These are phyloP conservation scores for Stenoptilia bipunctidactyla DNA, from an alignment of 2,888 invertebrate genomes.

Conservation along the genomic window DNA sequence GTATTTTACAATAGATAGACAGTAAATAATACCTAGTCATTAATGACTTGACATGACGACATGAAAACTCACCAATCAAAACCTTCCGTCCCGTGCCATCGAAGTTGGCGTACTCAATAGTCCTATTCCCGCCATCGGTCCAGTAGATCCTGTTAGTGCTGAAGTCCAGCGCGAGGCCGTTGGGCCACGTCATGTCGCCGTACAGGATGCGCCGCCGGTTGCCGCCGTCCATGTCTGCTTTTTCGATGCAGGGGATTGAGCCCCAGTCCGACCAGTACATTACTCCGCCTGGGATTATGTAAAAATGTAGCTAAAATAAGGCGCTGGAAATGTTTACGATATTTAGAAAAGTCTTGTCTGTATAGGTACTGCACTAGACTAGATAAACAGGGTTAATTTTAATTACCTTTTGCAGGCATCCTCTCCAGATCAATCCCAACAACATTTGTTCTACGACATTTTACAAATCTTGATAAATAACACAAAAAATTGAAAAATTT, in stretches of 20 bases:
- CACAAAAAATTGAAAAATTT: too few species aligned
- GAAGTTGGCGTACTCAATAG: conserved; percentile 83
- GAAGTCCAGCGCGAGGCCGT: conserved; percentile 87
- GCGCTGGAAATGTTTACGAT: too few species aligned
- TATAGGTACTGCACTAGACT: too few species aligned
- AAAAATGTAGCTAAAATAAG: too few species aligned
- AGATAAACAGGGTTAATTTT: too few species aligned
- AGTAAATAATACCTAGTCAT: not conserved
- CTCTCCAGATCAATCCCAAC: too few species aligned
- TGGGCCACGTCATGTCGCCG: conserved; percentile 84
- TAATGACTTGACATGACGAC: too few species aligned
- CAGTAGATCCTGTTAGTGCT: conserved; percentile 82
- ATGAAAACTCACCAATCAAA: conserved; percentile 63
- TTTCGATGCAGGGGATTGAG: conserved; percentile 82
- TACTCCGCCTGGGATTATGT: conserved; percentile 66
- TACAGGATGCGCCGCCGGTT: conserved; percentile 74
- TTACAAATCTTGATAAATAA: too few species aligned
- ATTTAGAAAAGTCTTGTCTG: too few species aligned
- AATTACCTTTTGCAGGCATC: too few species aligned
- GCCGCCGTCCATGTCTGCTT: conserved; percentile 89
- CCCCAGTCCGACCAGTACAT: conserved; percentile 98
- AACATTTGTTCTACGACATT: too few species aligned
- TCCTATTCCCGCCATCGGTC: conserved; percentile 86
- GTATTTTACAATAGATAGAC: not conserved
- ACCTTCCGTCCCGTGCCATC: conserved; percentile 80